Conservation (phyloP, 1,140 invertebrate genomes). For the Atta cephalotes region DNA sequence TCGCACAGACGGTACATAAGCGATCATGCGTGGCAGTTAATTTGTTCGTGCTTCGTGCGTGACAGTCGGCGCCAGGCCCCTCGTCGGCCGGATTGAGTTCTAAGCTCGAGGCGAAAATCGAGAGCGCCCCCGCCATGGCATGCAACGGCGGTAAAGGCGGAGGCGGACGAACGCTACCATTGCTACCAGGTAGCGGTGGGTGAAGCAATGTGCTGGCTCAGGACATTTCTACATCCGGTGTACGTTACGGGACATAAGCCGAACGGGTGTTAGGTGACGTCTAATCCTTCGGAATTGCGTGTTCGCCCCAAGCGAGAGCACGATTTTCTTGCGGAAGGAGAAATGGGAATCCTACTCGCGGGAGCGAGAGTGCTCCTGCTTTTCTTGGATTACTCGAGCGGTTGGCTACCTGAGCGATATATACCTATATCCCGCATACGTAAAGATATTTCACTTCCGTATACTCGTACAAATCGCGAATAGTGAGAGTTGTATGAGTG, state of each 20-base stretch:
- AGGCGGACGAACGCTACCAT: constrained; percentile 55
- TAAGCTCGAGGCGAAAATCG: constrained; percentile 69
- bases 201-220: constrained; percentile 75
- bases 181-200: constrained; percentile 66
- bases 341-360: neutral
- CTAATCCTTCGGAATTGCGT: constrained; percentile 69
- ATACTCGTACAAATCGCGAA: neutral
- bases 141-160: constrained; percentile 13
- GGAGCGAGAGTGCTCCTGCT: constrained; percentile 16
- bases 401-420: constrained; percentile 16
- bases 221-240: constrained; percentile 77
- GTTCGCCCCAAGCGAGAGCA: constrained; percentile 14
- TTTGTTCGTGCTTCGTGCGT: constrained; percentile 59
- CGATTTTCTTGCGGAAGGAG: constrained; percentile 14
- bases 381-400: constrained; percentile 27
- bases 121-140: constrained; percentile 45
- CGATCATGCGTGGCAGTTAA: constrained; percentile 54
- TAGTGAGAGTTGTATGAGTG: neutral
- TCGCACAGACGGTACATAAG: neutral
- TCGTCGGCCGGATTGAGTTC: constrained; percentile 66
- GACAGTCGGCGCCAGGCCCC: constrained; percentile 54
- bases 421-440: neutral
- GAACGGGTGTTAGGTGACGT: constrained; percentile 74
- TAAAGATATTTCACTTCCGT: constrained; percentile 9
- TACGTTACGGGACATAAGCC: constrained; percentile 68